Conservation (phyloP, 2,888 invertebrate species). For the Exocentrus adspersus region DNA sequence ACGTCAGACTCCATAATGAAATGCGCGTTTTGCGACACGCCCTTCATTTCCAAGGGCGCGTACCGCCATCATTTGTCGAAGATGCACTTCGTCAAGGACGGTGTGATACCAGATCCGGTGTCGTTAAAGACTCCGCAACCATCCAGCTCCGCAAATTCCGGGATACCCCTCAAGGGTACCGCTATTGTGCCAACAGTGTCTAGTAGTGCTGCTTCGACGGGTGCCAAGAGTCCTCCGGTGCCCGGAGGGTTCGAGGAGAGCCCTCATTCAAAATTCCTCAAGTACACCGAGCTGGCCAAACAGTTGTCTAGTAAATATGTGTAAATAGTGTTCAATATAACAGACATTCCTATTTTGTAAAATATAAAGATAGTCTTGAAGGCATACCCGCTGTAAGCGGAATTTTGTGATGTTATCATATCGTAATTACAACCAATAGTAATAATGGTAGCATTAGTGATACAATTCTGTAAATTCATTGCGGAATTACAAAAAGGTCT, state of each 20-base stretch:
- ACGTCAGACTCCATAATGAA: constrained; percentile 90
- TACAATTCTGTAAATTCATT: constrained; percentile 53
- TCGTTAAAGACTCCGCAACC: constrained; percentile 66
- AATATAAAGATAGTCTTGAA: constrained; percentile 54
- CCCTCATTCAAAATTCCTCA: constrained; percentile 96
- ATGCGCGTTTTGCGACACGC: constrained; percentile 94
- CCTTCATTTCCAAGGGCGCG: constrained; percentile 96
- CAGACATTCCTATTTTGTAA: constrained; percentile 53
- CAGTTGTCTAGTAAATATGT: constrained; percentile 97
- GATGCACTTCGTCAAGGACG: constrained; percentile 95
- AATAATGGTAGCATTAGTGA: constrained; percentile 51
- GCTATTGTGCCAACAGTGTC: constrained; percentile 48
- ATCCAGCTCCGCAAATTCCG: constrained; percentile 40
- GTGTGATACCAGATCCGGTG: constrained; percentile 82
- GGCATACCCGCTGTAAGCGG: constrained; percentile 60
- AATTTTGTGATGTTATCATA: constrained; percentile 82
- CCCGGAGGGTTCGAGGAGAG: constrained; percentile 81
- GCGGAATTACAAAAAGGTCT: constrained; percentile 56
- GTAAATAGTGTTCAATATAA: constrained; percentile 66
- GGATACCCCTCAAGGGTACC: constrained; percentile 55
- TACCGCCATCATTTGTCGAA: constrained; percentile 96
- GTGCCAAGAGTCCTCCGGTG: constrained; percentile 61
- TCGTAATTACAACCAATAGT: constrained; percentile 65
- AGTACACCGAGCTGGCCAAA: constrained; percentile 98
- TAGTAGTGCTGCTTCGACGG: constrained; percentile 48